Evolutionary conservation across 64 coral and sea anemone genomes (phyloP).

Genomic region (Montipora efflorescens): DNA sequence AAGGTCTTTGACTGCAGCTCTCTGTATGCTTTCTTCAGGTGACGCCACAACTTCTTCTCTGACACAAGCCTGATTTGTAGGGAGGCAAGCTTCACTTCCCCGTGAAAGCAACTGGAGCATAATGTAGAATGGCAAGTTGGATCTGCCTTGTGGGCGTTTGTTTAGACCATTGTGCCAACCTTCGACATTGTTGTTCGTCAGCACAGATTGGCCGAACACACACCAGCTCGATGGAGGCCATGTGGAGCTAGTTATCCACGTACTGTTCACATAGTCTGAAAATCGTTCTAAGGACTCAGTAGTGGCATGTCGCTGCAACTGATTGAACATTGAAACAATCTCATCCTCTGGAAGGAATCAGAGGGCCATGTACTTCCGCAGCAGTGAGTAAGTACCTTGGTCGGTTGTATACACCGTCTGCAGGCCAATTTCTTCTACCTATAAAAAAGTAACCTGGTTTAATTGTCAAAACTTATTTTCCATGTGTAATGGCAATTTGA

Average conservation of each 20-base stretch:
- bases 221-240: no score
- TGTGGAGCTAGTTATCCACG: no score
- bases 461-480: no score
- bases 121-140: conserved; percentile 18
- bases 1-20: background rate
- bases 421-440: conserved; percentile 18
- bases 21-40: background rate
- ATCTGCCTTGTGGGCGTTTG: background rate
- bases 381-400: conserved; percentile 4
- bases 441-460: background rate
- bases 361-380: conserved; percentile 13
- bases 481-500: no score
- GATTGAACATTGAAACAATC: background rate
- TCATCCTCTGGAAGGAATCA: background rate
- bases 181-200: background rate
- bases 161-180: conserved; percentile 24
- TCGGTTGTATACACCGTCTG: background rate
- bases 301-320: background rate
- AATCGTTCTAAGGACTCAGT: background rate
- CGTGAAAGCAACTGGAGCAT: conserved; percentile 28
- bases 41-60: conserved; percentile 24
- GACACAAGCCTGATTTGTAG: conserved; percentile 57
- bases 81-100: conserved; percentile 21
- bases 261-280: no score
- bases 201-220: no score